These are phyloP conservation scores for Python bivittatus DNA, from an alignment of 2,113 vertebrate species.

Conservation along the genomic window DNA sequence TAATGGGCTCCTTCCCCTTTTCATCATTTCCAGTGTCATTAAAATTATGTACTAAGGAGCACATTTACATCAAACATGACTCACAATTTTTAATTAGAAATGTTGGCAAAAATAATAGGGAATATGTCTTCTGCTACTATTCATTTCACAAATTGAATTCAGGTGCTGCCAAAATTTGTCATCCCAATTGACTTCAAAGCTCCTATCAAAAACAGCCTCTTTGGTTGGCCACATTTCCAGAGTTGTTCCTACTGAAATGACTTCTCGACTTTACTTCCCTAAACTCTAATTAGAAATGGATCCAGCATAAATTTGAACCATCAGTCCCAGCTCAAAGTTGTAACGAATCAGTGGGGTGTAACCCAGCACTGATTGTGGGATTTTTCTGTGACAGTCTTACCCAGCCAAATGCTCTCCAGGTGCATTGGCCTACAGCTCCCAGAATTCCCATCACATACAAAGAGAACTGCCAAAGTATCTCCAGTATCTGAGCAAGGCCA, in stretches of 20 bases:
- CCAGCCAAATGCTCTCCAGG: background rate
- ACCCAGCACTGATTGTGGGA: background rate
- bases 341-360: background rate
- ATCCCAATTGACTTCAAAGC: constrained; percentile 35
- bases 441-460: background rate
- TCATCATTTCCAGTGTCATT: constrained; percentile 34
- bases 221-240: constrained; percentile 17
- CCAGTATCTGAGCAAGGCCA: background rate
- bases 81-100: constrained; percentile 62
- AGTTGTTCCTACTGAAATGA: background rate
- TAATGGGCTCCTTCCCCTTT: constrained; percentile 32
- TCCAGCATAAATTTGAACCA: background rate
- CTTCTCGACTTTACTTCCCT: background rate
- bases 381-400: background rate
- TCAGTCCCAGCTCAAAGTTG: background rate
- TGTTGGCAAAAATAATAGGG: constrained; percentile 47
- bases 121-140: constrained; percentile 46
- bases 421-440: background rate
- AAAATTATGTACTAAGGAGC: constrained; percentile 45
- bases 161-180: constrained; percentile 44
- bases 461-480: background rate
- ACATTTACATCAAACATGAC: constrained; percentile 49
- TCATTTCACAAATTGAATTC: constrained; percentile 54
- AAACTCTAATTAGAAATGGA: background rate
- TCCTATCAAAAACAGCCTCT: constrained; percentile 34